Conservation (phyloP, 2,113 vertebrate species). For the Pterocles burchelli region DNA sequence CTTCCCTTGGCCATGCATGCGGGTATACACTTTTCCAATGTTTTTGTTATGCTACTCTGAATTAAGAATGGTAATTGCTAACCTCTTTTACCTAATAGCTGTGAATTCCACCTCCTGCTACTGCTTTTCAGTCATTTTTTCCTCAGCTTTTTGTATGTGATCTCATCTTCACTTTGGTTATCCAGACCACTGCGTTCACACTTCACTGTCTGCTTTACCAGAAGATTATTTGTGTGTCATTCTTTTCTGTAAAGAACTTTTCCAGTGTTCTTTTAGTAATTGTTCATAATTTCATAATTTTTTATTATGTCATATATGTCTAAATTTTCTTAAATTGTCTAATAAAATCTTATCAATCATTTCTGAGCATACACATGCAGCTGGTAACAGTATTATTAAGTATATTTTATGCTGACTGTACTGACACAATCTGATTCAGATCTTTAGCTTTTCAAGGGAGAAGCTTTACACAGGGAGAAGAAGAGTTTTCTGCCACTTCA, state of each 20-base stretch:
- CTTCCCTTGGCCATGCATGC: neutral
- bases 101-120: neutral
- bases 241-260: neutral
- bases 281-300: neutral
- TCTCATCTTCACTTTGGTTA: neutral
- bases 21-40: neutral
- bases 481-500: neutral
- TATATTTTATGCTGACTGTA: neutral
- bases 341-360: neutral
- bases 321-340: neutral
- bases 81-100: neutral
- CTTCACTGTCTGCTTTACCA: neutral
- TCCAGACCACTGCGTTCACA: neutral
- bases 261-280: neutral
- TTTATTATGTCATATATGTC: neutral
- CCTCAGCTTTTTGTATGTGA: neutral
- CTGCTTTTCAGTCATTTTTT: neutral
- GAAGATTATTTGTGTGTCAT: neutral
- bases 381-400: neutral
- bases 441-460: neutral
- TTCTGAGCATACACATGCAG: neutral
- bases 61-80: neutral
- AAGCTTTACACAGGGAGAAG: neutral
- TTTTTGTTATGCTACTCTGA: neutral
- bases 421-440: neutral